Evolutionary conservation across 2,888 invertebrate genomes (phyloP), one percentile per base, ranked within the genome.

Genomic region (Meteorus cinctellus): DNA sequence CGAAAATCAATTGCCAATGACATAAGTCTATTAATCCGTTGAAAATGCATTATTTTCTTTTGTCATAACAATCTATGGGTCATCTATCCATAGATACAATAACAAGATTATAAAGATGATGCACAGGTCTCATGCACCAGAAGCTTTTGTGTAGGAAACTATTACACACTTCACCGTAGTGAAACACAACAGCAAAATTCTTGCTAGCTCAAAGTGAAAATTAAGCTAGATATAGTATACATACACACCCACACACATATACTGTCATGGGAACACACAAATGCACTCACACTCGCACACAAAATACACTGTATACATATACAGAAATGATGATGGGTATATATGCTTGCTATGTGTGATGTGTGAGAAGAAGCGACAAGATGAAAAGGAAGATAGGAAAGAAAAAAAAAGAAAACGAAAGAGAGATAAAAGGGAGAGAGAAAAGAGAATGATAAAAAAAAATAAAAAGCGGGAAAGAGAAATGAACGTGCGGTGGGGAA

Each of bases 401-500:
- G n/a, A 27, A 29, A 41, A 19, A n/a, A n/a, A 41, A 51, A 63
- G 45, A 31, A 48, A 74, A 24, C 29, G 29, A 36, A 70, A 66
- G 5, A 68, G 62, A 34, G 34, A 45, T 41, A 41, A 41, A 41
- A 41, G 41, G 71, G 60, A 74, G 45, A 66, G 41, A 70, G 72
- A 48, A 76, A 72, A 45, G 65, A 36, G 67, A 65, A 76, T 65
- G 63, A 34, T 34, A 63, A 66, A 48, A 16, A 70, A 63, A 71
- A 60, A 72, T 59, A 71, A 72, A 63, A 70, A 60, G 66, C 45
- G 60, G 60, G 45, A 68, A 68, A 72, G 69, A 63, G 65, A 51
- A 41, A 51, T 45, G 19, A 48, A 29, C 60, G 31, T 27, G 51
- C 8, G 60, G 55, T 60, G 77, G 76, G 75, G 73, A 36, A 55